phyloP scores from a whole-genome alignment of 2,113 vertebrate species.

The Takifugu flavidus region DNA sequence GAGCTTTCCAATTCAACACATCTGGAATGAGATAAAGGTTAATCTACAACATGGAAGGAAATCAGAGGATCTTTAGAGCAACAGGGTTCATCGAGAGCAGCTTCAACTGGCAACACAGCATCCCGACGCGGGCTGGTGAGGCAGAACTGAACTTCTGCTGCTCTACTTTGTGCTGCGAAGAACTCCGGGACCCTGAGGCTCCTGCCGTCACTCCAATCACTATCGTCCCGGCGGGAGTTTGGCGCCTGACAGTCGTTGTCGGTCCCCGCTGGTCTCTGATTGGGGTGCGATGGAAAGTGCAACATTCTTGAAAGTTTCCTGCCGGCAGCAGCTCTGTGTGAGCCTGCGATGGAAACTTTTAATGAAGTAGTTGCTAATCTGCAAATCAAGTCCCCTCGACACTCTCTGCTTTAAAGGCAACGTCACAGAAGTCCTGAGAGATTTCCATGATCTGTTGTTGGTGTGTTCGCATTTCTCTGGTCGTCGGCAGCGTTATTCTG shows the following conservation, averaged over 20 bases:
- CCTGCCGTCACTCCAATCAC: conserved; percentile 45
- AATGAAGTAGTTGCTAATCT: conserved; percentile 7
- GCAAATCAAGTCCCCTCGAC: neutral
- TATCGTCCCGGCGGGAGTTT: conserved; percentile 46
- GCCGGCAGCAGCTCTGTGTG: conserved; percentile 8
- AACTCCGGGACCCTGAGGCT: conserved; percentile 9
- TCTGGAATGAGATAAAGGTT: too few species aligned
- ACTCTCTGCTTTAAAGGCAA: neutral
- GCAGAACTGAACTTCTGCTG: neutral
- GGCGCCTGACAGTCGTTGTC: conserved; percentile 41
- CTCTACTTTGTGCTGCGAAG: neutral
- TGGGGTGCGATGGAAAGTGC: conserved; percentile 28
- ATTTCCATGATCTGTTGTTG: too few species aligned
- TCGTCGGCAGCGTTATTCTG: conserved; percentile 3
- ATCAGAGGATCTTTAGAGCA: too few species aligned
- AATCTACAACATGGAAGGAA: too few species aligned
- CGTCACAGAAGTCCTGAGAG: too few species aligned
- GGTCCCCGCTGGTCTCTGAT: conserved; percentile 47
- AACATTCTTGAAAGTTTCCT: too few species aligned
- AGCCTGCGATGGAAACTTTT: neutral
- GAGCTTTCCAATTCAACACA: too few species aligned
- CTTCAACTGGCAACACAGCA: too few species aligned
- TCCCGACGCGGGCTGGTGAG: too few species aligned
- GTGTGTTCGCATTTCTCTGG: too few species aligned
- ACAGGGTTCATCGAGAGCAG: too few species aligned